These are phyloP conservation scores for Plutomurus gul DNA, from an alignment of 1,140 invertebrate species.

Conservation along the genomic window DNA sequence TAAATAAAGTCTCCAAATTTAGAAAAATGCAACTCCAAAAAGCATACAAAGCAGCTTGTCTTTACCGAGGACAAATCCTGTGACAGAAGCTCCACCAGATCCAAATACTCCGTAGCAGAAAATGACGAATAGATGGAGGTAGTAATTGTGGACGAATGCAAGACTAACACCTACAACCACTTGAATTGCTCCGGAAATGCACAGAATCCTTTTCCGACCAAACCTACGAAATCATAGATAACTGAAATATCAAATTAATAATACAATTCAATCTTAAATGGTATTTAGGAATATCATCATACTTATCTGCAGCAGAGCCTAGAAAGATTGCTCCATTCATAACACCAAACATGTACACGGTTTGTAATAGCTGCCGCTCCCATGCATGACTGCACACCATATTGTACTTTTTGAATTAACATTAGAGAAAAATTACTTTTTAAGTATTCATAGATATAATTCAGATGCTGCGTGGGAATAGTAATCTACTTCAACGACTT, in stretches of 20 bases:
- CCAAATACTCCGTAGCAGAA: conserved; percentile 52
- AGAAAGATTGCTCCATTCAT: conserved; percentile 65
- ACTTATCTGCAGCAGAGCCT: not conserved
- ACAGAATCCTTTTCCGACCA: conserved; percentile 79
- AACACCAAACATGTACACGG: conserved; percentile 82
- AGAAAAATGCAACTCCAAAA: not conserved
- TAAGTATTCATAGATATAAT: not conserved
- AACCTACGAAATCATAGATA: conserved; percentile 57
- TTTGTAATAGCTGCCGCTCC: conserved; percentile 79
- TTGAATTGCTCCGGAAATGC: conserved; percentile 58
- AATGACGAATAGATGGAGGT: not conserved
- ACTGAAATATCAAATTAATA: not conserved
- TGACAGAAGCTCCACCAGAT: conserved; percentile 52
- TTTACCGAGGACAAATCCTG: conserved; percentile 53
- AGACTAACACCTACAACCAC: conserved; percentile 40
- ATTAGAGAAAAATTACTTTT: not conserved
- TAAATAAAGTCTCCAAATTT: not conserved
- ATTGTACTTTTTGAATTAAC: conserved; percentile 65
- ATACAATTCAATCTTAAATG: not conserved
- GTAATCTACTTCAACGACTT: too few species aligned
- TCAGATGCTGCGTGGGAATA: too few species aligned
- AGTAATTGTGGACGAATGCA: conserved; percentile 47
- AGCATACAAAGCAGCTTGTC: not conserved
- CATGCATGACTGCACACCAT: conserved; percentile 79
- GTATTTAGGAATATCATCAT: not conserved